Evolutionary conservation across 2,797 vertebrate species (phyloP).

Genomic region (Eulemur mongoz): DNA sequence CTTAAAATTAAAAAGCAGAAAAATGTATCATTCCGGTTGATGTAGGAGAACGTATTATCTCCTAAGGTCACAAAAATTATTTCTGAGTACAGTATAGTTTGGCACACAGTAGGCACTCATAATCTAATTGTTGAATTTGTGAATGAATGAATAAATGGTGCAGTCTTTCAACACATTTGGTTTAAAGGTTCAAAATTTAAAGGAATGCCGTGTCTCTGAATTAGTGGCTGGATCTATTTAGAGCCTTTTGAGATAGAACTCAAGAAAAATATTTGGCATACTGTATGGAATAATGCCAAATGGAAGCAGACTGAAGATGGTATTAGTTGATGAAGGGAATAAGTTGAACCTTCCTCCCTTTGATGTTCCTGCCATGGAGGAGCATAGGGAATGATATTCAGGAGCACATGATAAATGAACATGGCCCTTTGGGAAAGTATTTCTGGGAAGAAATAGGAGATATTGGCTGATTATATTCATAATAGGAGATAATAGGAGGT

Average conservation of each 20-base stretch:
- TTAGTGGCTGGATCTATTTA: neutral
- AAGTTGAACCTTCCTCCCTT: neutral
- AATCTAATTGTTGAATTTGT: slow-evolving; percentile 2
- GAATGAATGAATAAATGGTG: slow-evolving; percentile 16
- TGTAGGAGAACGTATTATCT: neutral
- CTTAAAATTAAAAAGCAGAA: slow-evolving; percentile 39
- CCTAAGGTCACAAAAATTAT: neutral
- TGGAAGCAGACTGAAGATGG: neutral
- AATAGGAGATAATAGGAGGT: neutral
- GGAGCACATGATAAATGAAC: neutral
- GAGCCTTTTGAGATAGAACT: neutral
- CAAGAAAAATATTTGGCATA: slow-evolving; percentile 24
- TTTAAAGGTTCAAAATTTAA: slow-evolving; percentile 42
- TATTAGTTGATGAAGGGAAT: neutral
- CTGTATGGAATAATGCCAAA: neutral
- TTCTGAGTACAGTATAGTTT: neutral
- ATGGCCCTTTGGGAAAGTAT: neutral
- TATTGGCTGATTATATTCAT: neutral
- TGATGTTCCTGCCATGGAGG: neutral
- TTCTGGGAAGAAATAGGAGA: neutral
- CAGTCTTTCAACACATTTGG: neutral
- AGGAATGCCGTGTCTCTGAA: neutral
- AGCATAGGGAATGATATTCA: neutral
- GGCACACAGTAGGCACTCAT: neutral
- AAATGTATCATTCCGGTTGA: neutral